Conservation (phyloP, 2,113 vertebrate genomes). For the Cryptomyrus ogoouensis region DNA sequence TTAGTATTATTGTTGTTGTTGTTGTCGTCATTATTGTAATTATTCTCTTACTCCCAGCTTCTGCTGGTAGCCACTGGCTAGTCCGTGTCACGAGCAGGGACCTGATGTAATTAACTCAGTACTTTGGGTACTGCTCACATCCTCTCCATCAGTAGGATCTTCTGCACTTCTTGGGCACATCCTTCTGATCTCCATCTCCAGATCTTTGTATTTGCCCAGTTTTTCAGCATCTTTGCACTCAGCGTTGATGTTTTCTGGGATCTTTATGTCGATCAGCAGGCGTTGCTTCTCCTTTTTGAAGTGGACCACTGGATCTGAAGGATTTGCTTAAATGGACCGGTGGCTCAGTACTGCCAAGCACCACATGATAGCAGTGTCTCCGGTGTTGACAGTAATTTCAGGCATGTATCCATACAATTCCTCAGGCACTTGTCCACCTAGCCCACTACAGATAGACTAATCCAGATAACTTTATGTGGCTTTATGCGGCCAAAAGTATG, state of each 20-base stretch:
- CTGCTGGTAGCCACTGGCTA: neutral
- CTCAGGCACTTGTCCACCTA: neutral
- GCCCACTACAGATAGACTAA: neutral
- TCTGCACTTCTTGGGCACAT: neutral
- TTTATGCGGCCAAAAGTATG: neutral
- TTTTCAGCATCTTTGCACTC: neutral
- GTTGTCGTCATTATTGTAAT: neutral
- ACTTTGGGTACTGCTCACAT: too few relatives aligned
- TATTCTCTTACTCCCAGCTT: neutral
- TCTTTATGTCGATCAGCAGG: neutral
- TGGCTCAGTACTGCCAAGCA: neutral
- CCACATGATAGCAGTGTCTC: neutral
- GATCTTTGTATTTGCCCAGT: neutral
- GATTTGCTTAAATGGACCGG: neutral
- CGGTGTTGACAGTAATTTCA: neutral
- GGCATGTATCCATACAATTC: neutral
- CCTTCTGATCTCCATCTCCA: neutral
- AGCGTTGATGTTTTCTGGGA: neutral
- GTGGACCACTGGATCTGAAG: neutral
- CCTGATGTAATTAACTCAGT: too few relatives aligned
- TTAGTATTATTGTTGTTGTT: neutral
- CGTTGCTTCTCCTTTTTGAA: neutral
- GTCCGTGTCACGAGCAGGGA: neutral
- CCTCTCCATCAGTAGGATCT: neutral
- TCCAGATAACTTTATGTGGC: neutral